Evolutionary conservation across 2,888 invertebrate genomes (phyloP), one percentile per base, ranked within the genome.

Genomic region (Synergus gifuensis): DNA sequence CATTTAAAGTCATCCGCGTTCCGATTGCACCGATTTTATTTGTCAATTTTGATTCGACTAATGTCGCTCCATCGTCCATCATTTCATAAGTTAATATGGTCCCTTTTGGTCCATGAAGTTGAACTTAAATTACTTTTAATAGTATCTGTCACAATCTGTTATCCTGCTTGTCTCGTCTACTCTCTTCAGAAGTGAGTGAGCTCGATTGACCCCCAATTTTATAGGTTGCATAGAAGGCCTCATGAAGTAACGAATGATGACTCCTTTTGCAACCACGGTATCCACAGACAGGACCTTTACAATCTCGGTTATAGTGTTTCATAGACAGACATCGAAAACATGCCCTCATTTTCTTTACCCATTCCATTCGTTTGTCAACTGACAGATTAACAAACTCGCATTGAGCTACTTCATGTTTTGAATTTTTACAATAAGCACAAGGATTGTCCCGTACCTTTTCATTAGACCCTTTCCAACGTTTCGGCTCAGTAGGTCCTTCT

Each of bases 61-160:
- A 22, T 22, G 81, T 78, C 2, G 81, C 78, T 11, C 81, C 81
- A n/a, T 78, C 78, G 18, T 81, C 81, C 40, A 81, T 14, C 12
- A 81, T 22, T 12, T 78, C 81, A 16, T 62, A 69, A 1, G 63
- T 78, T 4, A 8, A 16, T 1, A 76, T 18, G 28, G 11, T 16
- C 42, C 63, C 78, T 12, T 46, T 78, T 4, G 73, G 76, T 28
- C 28, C 44, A 44, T 12, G 11, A 11, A 12, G 46, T 46, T 46
- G 46, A 9, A 11, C 12, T 46, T 1, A 4, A 16, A 14, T 49
- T 0, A 16, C 5, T 49, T 49, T 14, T 16, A 49, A 16, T 5
- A 49, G 4, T 49, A 49, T 49, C 16, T 49, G 3, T 49, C 46
- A 49, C 16, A 16, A 5, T 49, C 14, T 14, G 28, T 63, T 11